Evolutionary conservation across 23 tunicate genomes (phyloP), one percentile per base, ranked within the genome.

Genomic region (Pegea sp.): DNA sequence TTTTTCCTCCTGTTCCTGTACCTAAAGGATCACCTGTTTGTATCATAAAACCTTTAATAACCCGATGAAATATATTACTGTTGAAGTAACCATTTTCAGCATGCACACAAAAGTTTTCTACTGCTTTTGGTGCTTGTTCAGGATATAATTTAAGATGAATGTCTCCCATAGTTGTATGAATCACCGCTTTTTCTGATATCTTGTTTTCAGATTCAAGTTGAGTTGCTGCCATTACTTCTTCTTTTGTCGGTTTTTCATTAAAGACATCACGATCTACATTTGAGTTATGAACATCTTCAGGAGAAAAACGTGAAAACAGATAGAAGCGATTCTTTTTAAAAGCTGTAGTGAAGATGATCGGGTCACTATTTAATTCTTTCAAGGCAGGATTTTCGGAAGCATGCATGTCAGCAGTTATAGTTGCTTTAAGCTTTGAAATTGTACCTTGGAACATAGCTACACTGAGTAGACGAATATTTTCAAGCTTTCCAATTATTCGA

Each of bases 91-190:
- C 90, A 58, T 90, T 68, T 42, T 74, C 52, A 0, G 81, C 57
- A 57, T 90, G 98, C 46, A 90, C 98, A 32, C 89, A 80, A 42
- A 90, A 90, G 48, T 90, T 90, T 34, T 90, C 98, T n/a, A 56
- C 66, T 3, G 90, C 33, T 57, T 77, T 90, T 20, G 98, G 98
- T 42, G 76, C 69, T 59, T 90, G 79, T 8, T 56, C 59, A 19
- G 61, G 25, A 52, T 67, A 77, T 48, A 90, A 33, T 54, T 90
- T 90, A 5, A 90, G 4, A 24, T 58, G 54, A 25, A 90, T 60
- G 50, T 90, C 98, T 5, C 98, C 98, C 22, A 74, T 38, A 13
- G 93, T 51, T 33, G 93, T 81, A 60, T 81, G 93, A 38, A 81
- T 71, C 25, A 61, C 48, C 30, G 93, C 93, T 59, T 24, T 66